phyloP scores from a whole-genome alignment of 1,140 invertebrate genomes.

The Bombus waltoni region DNA sequence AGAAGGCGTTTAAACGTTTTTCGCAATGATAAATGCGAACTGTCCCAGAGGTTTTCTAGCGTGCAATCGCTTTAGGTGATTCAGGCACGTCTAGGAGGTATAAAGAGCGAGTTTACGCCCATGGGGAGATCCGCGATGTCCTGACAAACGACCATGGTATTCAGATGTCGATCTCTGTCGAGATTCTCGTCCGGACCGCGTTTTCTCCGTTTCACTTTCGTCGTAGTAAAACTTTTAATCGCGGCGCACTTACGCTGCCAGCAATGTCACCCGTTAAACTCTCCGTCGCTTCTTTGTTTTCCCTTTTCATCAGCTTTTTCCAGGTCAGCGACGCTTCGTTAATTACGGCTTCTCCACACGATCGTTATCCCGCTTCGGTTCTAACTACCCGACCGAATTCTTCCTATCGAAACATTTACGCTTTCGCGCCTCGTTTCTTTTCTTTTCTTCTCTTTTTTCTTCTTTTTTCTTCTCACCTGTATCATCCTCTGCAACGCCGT shows the following conservation, averaged over 20 bases:
- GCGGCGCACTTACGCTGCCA: neutral
- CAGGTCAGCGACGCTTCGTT: slow-evolving; percentile 6
- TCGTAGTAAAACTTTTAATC: slow-evolving; percentile 30
- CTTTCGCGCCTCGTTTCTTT: neutral
- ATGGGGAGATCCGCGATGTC: slow-evolving; percentile 29
- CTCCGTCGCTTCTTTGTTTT: neutral
- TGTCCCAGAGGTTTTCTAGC: slow-evolving; percentile 25
- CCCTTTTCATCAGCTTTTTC: neutral
- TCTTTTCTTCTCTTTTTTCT: neutral
- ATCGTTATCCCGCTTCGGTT: slow-evolving; percentile 6
- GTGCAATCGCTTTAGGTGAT: slow-evolving; percentile 53
- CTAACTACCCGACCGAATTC: too few species aligned
- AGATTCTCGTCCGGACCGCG: slow-evolving; percentile 14
- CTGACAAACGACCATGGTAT: slow-evolving; percentile 50
- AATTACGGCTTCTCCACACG: neutral
- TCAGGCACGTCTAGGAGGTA: slow-evolving; percentile 52
- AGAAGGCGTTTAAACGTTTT: neutral
- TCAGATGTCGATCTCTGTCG: slow-evolving; percentile 45
- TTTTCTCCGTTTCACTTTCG: slow-evolving; percentile 52
- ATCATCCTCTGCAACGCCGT: neutral
- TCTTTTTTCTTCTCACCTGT: neutral
- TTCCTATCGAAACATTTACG: too few species aligned
- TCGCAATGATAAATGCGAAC: slow-evolving; percentile 52
- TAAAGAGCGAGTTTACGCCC: slow-evolving; percentile 42
- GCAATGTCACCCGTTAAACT: neutral